Conservation (phyloP, 1,140 invertebrate species). For the Brachionus sp. region DNA sequence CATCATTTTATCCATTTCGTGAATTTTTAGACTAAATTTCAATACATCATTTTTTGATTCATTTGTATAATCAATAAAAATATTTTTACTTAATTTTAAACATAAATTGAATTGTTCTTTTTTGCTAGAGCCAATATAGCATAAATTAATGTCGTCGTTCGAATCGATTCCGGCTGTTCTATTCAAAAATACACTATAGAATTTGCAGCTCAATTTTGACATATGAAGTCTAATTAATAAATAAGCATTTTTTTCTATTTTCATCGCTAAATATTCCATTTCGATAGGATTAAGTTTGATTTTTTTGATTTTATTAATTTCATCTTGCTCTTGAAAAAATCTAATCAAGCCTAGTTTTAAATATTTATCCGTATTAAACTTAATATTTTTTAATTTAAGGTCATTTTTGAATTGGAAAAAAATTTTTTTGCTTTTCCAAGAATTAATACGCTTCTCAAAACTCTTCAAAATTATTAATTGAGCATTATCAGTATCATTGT, state of each 20-base stretch:
- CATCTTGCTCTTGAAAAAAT: not conserved
- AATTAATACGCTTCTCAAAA: not conserved
- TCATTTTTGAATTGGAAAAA: not conserved
- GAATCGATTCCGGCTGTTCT: not conserved
- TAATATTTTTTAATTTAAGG: not conserved
- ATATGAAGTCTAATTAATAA: not conserved
- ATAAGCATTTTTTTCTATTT: not conserved
- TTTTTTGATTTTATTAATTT: not conserved
- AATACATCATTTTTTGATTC: not conserved
- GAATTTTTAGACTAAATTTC: not conserved
- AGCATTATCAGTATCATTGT: not conserved
- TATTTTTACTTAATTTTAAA: not conserved
- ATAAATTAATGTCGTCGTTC: not conserved
- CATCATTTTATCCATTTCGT: not conserved
- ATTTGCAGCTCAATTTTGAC: not conserved
- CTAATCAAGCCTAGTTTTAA: not conserved
- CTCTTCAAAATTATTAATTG: not conserved
- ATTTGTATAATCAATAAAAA: not conserved
- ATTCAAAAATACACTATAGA: not conserved
- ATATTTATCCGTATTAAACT: not conserved
- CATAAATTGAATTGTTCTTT: not conserved
- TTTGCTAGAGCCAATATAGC: conserved; percentile 24
- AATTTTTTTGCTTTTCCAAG: not conserved
- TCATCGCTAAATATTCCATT: not conserved
- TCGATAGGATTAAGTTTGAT: not conserved